Evolutionary conservation across 2,888 invertebrate genomes (phyloP), one percentile per base, ranked within the genome.

Genomic region (Epicampocera succincta): DNA sequence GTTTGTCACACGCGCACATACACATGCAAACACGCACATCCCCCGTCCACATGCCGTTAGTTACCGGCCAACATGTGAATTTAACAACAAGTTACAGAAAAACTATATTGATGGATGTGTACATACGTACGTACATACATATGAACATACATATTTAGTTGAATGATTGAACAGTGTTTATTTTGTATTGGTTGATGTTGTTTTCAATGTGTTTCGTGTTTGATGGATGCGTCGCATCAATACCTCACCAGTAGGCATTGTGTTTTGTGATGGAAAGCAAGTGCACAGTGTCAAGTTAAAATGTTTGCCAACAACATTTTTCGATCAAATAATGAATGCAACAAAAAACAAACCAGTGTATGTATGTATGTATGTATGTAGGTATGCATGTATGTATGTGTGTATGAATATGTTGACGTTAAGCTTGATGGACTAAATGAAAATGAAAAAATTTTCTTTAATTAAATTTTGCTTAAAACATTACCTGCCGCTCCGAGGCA

Each of bases 401-500:
- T n/a, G n/a, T n/a, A n/a, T n/a, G n/a, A n/a, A n/a, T 66, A 48
- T 54, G 15, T 33, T 12, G 1, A 42, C 25, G 4, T 44, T 44
- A 25, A 4, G 42, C 13, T 21, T 61, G 19, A 38, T 60, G 48
- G 15, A 25, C 46, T 40, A 48, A 38, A 42, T 17, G n/a, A n/a
- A 50, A 54, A 50, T 40, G 19, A 21, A 68, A 17, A 17, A 33
- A 44, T 58, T 42, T 25, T 15, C 9, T 54, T 44, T 17, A 25
- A 33, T 3, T 15, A 48, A 9, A 3, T 66, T 48, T 66, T 71
- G 48, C 12, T 29, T 54, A 12, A 9, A 17, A 81, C 38, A 58
- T 73, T 89, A 93, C 93, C 93, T 89, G 92, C 91, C 65, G 92
- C 90, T 80, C 94, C 94, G 54, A 91, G 90, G 86, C 94, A 95